Evolutionary conservation across 1,140 invertebrate genomes (phyloP), one percentile per base, ranked within the genome.

Genomic region (Helicoverpa zea): DNA sequence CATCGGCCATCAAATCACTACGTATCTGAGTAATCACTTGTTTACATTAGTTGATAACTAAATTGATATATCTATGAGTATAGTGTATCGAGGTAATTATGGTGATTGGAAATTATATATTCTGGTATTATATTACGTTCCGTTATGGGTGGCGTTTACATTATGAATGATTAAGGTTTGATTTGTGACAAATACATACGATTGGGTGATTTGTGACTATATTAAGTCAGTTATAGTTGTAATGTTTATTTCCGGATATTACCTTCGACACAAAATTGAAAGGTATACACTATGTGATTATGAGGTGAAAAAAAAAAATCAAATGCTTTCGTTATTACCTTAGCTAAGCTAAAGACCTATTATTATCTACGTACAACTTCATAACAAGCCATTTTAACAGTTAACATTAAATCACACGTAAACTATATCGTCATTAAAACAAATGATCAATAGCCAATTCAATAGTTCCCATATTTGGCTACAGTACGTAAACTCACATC

Each of bases 81-180:
- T 12, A 47, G 9, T 18, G 16, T 68, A 11, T 49, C 9, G 30
- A n/a, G 10, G 35, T 68, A 49, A 68, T 49, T 49, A 49, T 23
- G 35, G 35, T 18, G 35, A 47, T 68, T n/a, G 43, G 64, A 68
- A 66, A 47, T 16, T 47, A 66, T 49, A 35, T 18, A 66, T 35
- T 66, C 10, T 49, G 10, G n/a, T 0, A 66, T 30, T 18, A 61
- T 13, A 61, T 61, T 29, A 30, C 58, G 14, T 61, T 61, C 12
- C 14, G 29, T 30, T 13, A 13, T 29, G 23, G 29, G 14, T 23
- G 23, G 29, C 5, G 16, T 29, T 29, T 13, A 13, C 0, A 0
- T 30, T 29, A 61, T 61, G 58, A 29, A 61, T 30, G 23, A 29
- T 29, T 59, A 12, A 58, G 18, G 18, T 61, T 1, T 61, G 58